Conservation (phyloP, 2,888 invertebrate species). For the Cosmorhoe ocellata region DNA sequence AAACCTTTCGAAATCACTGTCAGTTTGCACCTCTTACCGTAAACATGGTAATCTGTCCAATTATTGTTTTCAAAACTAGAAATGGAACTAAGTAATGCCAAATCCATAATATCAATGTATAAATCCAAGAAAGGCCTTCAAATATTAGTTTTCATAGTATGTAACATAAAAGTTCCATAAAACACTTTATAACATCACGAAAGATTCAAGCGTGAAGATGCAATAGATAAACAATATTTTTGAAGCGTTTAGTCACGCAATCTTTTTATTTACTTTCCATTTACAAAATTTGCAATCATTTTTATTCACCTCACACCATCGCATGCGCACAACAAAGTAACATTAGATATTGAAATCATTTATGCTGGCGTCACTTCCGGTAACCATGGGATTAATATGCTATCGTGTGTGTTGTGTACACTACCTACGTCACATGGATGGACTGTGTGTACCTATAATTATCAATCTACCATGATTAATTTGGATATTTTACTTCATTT, state of each 20-base stretch:
- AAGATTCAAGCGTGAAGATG: slow-evolving; percentile 15
- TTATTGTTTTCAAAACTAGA: too few relatives aligned
- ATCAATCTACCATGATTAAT: too few relatives aligned
- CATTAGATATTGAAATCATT: slow-evolving; percentile 52
- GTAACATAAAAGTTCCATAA: too few relatives aligned
- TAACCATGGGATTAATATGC: slow-evolving; percentile 31
- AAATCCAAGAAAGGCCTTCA: too few relatives aligned
- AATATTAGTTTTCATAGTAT: too few relatives aligned
- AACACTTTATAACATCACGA: not conserved
- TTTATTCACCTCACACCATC: slow-evolving; percentile 34
- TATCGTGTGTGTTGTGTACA: slow-evolving; percentile 20
- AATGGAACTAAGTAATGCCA: too few relatives aligned
- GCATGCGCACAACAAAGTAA: slow-evolving; percentile 53
- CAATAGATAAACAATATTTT: slow-evolving; percentile 9
- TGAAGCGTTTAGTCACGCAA: slow-evolving; percentile 15
- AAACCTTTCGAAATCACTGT: too few relatives aligned
- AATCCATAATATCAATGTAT: too few relatives aligned
- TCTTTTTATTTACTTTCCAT: slow-evolving; percentile 33
- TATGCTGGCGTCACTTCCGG: slow-evolving; percentile 54
- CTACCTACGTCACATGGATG: slow-evolving; percentile 9
- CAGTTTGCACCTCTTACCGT: too few relatives aligned
- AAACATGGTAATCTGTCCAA: too few relatives aligned
- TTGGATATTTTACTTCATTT: too few relatives aligned
- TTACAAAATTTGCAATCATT: slow-evolving; percentile 24
- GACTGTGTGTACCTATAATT: not conserved